Evolutionary conservation across 2,888 invertebrate genomes (phyloP).

Genomic region (Mythimna albipuncta): DNA sequence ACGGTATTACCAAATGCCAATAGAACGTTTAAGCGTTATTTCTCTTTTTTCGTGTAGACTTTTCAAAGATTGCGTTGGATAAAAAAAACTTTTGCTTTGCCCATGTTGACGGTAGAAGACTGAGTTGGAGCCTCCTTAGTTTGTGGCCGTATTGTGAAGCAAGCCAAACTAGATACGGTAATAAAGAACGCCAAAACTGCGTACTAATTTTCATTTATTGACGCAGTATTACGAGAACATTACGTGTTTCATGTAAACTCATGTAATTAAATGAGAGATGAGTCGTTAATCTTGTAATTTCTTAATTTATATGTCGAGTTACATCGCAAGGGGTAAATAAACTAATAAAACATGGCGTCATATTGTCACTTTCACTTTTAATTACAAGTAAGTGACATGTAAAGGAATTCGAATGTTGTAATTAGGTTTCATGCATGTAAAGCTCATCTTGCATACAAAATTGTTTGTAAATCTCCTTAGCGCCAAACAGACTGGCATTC

Average conservation of each 20-base stretch:
- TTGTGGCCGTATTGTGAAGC: too few relatives aligned
- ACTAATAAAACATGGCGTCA: constrained; percentile 32
- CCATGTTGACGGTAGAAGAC: too few relatives aligned
- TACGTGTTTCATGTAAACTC: constrained; percentile 24
- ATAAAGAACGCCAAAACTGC: neutral
- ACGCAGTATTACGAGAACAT: constrained; percentile 6
- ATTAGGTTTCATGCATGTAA: neutral
- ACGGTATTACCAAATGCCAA: too few relatives aligned
- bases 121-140: too few relatives aligned
- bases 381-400: constrained; percentile 9
- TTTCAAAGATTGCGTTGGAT: too few relatives aligned
- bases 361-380: constrained; percentile 37
- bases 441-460: neutral
- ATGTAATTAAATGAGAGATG: constrained; percentile 42
- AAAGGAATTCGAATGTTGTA: constrained; percentile 8
- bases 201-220: neutral
- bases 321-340: constrained; percentile 22
- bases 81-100: too few relatives aligned
- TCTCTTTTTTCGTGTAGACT: too few relatives aligned
- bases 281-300: constrained; percentile 45
- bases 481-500: too few relatives aligned
- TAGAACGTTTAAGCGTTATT: too few relatives aligned
- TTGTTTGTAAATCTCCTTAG: too few relatives aligned
- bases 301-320: constrained; percentile 24
- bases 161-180: neutral